Percentiles rank a stretch among this genome's conserved stretches.
Evolutionary conservation across 2,888 invertebrate species (phyloP).

Genomic region (Bellardia bayeri): DNA sequence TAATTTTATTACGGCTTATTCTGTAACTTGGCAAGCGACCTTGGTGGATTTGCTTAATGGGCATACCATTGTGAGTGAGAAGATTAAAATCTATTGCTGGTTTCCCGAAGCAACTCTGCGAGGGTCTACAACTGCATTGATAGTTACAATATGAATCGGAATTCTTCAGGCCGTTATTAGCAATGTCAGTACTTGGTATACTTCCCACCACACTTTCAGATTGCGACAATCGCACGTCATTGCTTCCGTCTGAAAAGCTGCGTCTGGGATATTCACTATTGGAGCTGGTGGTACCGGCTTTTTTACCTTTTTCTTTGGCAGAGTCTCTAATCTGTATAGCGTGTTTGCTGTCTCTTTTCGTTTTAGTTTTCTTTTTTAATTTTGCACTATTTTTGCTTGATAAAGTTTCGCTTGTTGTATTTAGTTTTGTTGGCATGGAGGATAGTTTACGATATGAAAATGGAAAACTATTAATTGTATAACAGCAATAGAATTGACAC

Average conservation of each 20-base stretch:
- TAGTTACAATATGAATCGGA: background rate
- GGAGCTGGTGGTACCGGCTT: background rate
- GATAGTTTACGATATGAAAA: slow-evolving; percentile 6
- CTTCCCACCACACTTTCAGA: background rate
- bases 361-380: slow-evolving; percentile 30
- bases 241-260: background rate
- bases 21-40: too few relatives aligned
- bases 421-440: background rate
- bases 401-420: background rate
- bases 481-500: background rate
- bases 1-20: background rate
- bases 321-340: background rate
- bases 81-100: background rate
- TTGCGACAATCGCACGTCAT: background rate
- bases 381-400: background rate
- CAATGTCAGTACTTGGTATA: background rate
- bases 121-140: background rate
- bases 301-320: background rate
- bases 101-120: background rate
- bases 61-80: background rate
- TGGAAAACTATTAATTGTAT: background rate
- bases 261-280: background rate
- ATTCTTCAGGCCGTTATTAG: background rate
- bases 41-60: background rate
- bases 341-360: background rate